Evolutionary conservation across 2,888 invertebrate genomes (phyloP), one percentile per base, ranked within the genome.

Genomic region (Meliscaeva auricollis): DNA sequence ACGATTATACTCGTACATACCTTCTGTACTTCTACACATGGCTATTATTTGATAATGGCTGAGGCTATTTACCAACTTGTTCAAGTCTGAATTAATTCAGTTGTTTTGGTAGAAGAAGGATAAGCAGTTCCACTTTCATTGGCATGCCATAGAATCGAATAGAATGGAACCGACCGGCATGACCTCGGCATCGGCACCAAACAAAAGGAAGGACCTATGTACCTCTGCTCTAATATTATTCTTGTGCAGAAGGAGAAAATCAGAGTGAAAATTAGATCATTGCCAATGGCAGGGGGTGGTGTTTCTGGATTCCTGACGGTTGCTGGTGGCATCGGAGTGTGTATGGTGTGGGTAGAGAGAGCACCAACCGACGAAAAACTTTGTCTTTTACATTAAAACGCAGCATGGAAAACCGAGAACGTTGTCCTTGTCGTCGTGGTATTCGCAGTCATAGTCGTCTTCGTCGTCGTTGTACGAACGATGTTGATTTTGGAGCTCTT

Each of bases 71-170:
- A 82, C 72, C 76, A 58, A 82, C 73, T 73, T 50, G 66, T 79
- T 73, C 78, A 66, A 73, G 78, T 73, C 66, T 58, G 73, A 79
- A 79, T 79, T 79, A 70, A 58, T 81, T 81, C 76, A 76, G 70
- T 72, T 72, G 70, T 73, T 73, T 66, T 66, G 64, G 66, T 44
- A 46, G 44, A 60, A 46, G 50, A 72, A 58, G 70, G 64, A 72
- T 70, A 66, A 56, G 22, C 60, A 68, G 9, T 66, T 44, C 62
- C 30, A 62, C 2, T 26, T n/a, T n/a, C n/a, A n/a, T n/a, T 64
- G 30, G 32, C 46, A 48, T 66, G 20, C 20, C 66, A 38, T 50
- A 66, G 22, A 48, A 46, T 32, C 22, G 32, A 64, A 50, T 66
- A 48, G 22, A 46, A 46, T 13, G 9, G 30, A 64, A 11, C n/a